Evolutionary conservation across 2,113 vertebrate species (phyloP), one percentile per base, ranked within the genome.

Genomic region (Melanostigma gelatinosum): DNA sequence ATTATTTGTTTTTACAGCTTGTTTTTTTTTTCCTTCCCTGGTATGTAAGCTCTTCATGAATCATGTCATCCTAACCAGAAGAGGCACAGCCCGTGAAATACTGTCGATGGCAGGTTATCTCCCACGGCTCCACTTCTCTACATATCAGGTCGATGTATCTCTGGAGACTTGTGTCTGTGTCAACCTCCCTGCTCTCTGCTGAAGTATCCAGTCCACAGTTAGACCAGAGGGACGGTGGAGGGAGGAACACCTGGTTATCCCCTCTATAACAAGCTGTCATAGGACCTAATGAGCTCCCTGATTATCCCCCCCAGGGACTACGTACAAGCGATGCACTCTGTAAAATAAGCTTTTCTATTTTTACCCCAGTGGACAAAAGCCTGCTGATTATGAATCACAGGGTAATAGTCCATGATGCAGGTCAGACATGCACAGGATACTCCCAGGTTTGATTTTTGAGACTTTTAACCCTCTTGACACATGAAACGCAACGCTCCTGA

Each of bases 241-340:
- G 50, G 84, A 75, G 46, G 77, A 60, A 77, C 92, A 93, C 92
- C 87, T 94, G 91, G 87, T 75, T 74, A 84, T 81, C 71, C 79
- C 81, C 80, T 79, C 67, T 76, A n/a, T 82, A 83, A 83, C 86
- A 88, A 85, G 82, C 88, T 87, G 85, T 94, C 89, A 90, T 58
- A 72, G 75, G 60, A 87, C 78, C 87, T 90, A 92, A 91, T 85
- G 87, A 88, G 72, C 79, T 84, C 69, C 83, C 82, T 94, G 93
- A 94, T 94, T 94, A 73, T 88, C 83, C 58, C 91, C 91, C 87
- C 86, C n/a, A 3, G 88, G 88, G 94, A 90, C 48, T 8, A 61
- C 66, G 55, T 76, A 52, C 75, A 84, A 82, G 60, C 72, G 20
- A 44, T 58, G 63, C 77, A 72, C 48, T 77, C 78, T 83, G 76